Evolutionary conservation across 2,797 vertebrate genomes (phyloP), one percentile per base, ranked within the genome.

Genomic region (Neosilurus mollespiculum): DNA sequence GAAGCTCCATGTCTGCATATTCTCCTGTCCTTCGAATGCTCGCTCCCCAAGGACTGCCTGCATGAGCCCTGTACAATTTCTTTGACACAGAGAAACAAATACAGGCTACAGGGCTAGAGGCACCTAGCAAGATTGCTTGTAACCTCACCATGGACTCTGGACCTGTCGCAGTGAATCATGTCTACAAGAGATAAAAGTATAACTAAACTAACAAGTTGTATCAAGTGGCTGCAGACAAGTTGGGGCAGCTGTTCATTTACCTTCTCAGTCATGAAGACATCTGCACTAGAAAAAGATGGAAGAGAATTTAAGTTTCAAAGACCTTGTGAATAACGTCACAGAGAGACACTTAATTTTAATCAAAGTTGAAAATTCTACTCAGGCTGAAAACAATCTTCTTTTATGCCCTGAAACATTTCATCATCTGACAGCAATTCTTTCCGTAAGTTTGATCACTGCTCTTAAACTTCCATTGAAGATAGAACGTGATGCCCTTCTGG

Each of bases 51-150:
- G 8, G 22, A 30, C 24, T 53, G 14, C 24, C 8, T 49, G 8
- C 18, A 76, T 24, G 10, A 69, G 51, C 37, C 10, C 24, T 76
- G 30, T 30, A 34, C n/a, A 62, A 71, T 85, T 85, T 82, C 3
- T 78, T 22, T 78, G 34, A 59, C 81, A 67, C 54, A 72, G n/a
- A 6, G 37, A 30, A 85, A 43, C 34, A 67, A 76, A 61, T 83
- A 34, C 54, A 78, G 81, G 49, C 62, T 1, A 85, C 73, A 18
- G 67, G 70, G 49, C 62, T 2, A 83, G 78, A 18, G 67, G 70
- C 85, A 77, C 15, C n/a, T 80, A 84, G 85, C 67, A 85, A 71
- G 78, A 70, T 72, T 54, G 59, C 80, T 81, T 76, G 65, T 18
- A 34, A n/a, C 30, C 12, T 61, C 64, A 20, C 59, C 0, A 12